Conservation (phyloP, 1,140 invertebrate genomes). For the Drosophila mayri region DNA sequence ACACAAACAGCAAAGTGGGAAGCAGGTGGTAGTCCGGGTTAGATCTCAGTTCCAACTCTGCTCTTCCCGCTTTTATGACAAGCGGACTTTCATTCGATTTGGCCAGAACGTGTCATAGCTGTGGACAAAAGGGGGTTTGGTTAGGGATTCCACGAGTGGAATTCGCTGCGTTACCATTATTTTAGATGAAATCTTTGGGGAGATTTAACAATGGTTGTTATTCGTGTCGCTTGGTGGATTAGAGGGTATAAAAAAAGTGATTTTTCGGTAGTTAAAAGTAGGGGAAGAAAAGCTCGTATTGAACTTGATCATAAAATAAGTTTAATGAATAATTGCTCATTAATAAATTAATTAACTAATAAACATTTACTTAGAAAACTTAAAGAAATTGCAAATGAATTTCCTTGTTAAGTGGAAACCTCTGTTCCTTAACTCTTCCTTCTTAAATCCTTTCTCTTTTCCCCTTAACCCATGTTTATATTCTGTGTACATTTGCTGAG, state of each 20-base stretch:
- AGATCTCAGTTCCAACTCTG: constrained; percentile 6
- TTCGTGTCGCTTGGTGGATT: background rate
- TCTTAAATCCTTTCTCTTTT: background rate
- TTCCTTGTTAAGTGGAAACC: background rate
- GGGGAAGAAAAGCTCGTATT: background rate
- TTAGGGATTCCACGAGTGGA: background rate
- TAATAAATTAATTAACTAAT: background rate
- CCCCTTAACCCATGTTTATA: too few species aligned
- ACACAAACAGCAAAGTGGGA: constrained; percentile 44
- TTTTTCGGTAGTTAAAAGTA: background rate
- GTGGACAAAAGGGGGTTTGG: background rate
- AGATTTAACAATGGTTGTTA: constrained; percentile 23
- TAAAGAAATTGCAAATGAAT: background rate
- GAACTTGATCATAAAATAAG: background rate
- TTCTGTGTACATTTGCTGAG: background rate
- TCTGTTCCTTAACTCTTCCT: background rate
- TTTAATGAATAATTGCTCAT: too few species aligned
- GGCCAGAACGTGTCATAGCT: constrained; percentile 15
- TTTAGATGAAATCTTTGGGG: constrained; percentile 17
- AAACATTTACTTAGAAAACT: background rate
- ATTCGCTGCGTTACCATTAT: constrained; percentile 11
- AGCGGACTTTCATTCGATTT: constrained; percentile 29
- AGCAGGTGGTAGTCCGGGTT: constrained; percentile 17
- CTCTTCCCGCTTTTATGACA: constrained; percentile 30
- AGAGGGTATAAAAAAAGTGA: background rate